Base-by-base conservation (phyloP, 2,797 vertebrate species). In the Kryptolebias ocellatus region DNA sequence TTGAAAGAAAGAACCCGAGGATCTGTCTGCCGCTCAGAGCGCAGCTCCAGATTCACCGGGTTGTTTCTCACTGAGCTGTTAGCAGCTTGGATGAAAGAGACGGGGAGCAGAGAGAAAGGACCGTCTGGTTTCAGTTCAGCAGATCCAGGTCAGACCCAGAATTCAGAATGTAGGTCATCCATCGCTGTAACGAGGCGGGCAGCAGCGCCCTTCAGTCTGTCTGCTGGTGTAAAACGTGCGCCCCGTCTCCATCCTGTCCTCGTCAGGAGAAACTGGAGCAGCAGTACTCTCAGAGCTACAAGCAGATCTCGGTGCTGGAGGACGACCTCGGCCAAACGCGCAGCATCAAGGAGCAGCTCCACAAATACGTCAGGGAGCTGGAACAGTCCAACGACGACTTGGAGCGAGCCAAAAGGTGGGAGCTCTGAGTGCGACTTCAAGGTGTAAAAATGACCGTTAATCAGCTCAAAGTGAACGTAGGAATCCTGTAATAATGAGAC, bases 311-410 rank as follows among this genome's bases (percentile, higher is more conserved):
- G 0, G 60, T 96, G 78, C 84, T 99, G 90, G 97, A 99, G 92
- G 96, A 98, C 69, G 96, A 99, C 89, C 92, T 99, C 52, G 95
- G 95, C 62, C 97, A 97, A 80, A 98, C 96, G 0, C 92, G 96
- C 51, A 95, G 96, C 86, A 96, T 99, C 89, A 98, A 98, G 83
- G 97, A 99, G 74, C 97, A 98, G 87, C 91, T 98, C 44, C 95
- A 98, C 86, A 98, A 98, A 87, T 99, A 99, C 0, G 97, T 99
- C 71, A 67, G 97, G 69, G 97, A 99, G 90, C 92, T 98, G 64
- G 97, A 99, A 56, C 97, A 99, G 92, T 95, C 97, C 92, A 99
- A 98, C 0, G 97, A 98, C 0, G 97, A 98, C 94, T 81, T 99
- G 83, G 97, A 98, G 84, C 91, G 97, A 76, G 95, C 97, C 16